Evolutionary conservation across 2,797 vertebrate genomes (phyloP).

Genomic region (Smutsia gigantea): DNA sequence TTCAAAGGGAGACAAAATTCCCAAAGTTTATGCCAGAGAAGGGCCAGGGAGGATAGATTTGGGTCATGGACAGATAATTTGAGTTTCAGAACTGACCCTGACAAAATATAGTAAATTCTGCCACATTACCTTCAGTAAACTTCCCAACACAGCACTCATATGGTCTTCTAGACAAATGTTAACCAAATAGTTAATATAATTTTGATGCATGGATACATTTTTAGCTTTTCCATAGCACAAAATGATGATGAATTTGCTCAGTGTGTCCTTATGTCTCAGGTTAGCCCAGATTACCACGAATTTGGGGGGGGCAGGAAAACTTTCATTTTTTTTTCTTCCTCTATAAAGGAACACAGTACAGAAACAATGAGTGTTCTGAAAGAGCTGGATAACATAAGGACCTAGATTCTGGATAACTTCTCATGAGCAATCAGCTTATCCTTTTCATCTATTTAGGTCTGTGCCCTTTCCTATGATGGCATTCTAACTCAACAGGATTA

Average conservation of each 20-base stretch:
- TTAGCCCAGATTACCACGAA: background rate
- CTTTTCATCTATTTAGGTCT: background rate
- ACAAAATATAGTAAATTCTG: background rate
- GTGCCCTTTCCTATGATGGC: background rate
- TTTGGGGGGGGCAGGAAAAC: background rate
- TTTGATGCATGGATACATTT: background rate
- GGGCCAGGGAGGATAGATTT: background rate
- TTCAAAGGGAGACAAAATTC: background rate
- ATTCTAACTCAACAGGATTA: conserved; percentile 32
- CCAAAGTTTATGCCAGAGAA: background rate
- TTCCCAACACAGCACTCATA: background rate
- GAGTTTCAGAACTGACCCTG: background rate
- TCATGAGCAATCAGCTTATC: background rate
- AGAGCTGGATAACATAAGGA: background rate
- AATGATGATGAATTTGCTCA: background rate
- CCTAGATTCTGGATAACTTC: background rate
- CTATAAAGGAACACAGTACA: background rate
- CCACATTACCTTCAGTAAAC: background rate
- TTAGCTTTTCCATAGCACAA: background rate
- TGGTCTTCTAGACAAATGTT: background rate
- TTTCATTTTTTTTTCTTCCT: background rate
- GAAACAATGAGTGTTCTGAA: background rate
- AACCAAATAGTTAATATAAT: background rate
- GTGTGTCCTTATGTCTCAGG: background rate
- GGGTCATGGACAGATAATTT: background rate